Evolutionary conservation across 1,140 invertebrate genomes (phyloP).

Genomic region (Bombus pyrosoma): DNA sequence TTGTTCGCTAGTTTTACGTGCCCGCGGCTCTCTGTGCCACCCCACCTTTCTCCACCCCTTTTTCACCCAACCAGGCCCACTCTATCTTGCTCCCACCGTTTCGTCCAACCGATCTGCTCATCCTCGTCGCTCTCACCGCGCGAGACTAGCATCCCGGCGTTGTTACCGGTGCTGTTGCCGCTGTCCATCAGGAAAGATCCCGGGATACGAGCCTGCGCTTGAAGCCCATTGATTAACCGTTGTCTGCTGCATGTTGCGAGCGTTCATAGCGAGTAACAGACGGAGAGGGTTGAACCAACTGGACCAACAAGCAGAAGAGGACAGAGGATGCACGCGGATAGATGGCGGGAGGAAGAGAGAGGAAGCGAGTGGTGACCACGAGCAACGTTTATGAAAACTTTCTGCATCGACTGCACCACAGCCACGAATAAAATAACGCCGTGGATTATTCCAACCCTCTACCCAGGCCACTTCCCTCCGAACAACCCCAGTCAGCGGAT

Average conservation of each 20-base stretch:
- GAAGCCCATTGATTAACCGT: conserved; percentile 82
- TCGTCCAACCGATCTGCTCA: neutral
- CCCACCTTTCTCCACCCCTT: neutral
- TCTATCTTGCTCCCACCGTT: neutral
- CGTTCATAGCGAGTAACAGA: conserved; percentile 17
- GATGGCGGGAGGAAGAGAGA: neutral
- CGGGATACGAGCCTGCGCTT: conserved; percentile 77
- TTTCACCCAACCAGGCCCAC: neutral
- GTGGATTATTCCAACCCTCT: conserved; percentile 57
- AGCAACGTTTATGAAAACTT: conserved; percentile 79
- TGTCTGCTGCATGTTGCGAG: conserved; percentile 74
- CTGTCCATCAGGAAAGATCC: conserved; percentile 81
- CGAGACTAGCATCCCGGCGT: conserved; percentile 9
- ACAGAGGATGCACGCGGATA: neutral
- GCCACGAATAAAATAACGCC: conserved; percentile 72
- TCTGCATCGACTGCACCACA: conserved; percentile 72
- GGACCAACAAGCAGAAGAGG: neutral
- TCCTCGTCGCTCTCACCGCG: conserved; percentile 1
- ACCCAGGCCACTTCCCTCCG: neutral
- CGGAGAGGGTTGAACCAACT: conserved; percentile 3
- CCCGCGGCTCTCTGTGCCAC: conserved; percentile 61
- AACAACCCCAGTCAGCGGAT: neutral
- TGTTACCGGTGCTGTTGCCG: conserved; percentile 72
- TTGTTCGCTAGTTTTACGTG: conserved; percentile 77
- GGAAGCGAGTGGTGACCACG: conserved; percentile 39